A percentile compares a stretch with the other conserved stretches of the same genome.
phyloP scores from a whole-genome alignment of 2,888 invertebrate genomes.

The Clusia tigrina region DNA sequence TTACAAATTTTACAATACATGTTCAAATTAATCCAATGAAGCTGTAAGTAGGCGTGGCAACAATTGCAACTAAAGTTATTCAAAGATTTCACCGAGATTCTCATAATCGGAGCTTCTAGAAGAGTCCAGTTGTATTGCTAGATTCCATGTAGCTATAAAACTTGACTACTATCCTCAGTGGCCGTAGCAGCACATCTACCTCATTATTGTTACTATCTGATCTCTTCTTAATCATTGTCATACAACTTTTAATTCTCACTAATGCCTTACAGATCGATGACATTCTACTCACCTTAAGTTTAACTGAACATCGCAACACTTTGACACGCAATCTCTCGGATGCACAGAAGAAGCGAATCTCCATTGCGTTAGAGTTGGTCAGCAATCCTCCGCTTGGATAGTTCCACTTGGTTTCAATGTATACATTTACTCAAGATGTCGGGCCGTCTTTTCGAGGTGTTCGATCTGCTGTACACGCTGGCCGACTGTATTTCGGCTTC shows the following conservation, averaged over 20 bases:
- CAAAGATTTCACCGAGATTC: too few relatives aligned
- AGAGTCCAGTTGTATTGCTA: too few relatives aligned
- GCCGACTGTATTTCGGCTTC: conserved; percentile 96
- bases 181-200: too few relatives aligned
- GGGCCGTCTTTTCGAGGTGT: conserved; percentile 96
- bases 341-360: conserved; percentile 93
- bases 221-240: too few relatives aligned
- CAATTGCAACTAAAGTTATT: too few relatives aligned
- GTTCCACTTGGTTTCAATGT: conserved; percentile 94
- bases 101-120: too few relatives aligned
- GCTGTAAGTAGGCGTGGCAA: too few relatives aligned
- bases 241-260: not conserved
- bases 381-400: conserved; percentile 95
- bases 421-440: conserved; percentile 89
- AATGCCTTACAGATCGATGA: conserved; percentile 80
- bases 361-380: conserved; percentile 92
- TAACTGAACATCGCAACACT: conserved; percentile 86
- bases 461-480: conserved; percentile 91
- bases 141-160: too few relatives aligned
- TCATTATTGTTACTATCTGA: too few relatives aligned
- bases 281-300: conserved; percentile 87
- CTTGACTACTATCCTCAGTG: too few relatives aligned
- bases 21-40: too few relatives aligned
- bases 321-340: conserved; percentile 92
- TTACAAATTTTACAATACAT: too few relatives aligned